Conservation (phyloP, 2,888 invertebrate species). For the Charanyca ferruginea region DNA sequence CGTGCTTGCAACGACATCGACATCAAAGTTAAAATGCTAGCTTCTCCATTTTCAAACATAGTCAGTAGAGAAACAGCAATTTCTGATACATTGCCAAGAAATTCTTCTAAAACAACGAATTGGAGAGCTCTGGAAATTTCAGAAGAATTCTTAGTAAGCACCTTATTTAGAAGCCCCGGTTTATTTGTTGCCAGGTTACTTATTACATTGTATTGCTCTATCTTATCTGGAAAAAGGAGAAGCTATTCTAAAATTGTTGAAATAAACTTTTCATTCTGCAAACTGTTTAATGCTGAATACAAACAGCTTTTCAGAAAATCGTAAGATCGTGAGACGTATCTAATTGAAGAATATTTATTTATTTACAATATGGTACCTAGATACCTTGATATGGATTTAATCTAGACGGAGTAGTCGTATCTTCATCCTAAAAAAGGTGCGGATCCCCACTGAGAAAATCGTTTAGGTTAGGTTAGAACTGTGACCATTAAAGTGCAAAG, state of each 20-base stretch:
- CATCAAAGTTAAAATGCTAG: conserved; percentile 59
- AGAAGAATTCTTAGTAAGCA: conserved; percentile 53
- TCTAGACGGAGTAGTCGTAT: too few species aligned
- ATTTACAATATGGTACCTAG: too few species aligned
- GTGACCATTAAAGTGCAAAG: too few species aligned
- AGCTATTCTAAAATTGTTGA: conserved; percentile 1
- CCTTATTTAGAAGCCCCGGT: conserved; percentile 47
- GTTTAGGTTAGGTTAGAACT: too few species aligned
- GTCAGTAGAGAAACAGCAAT: conserved; percentile 25
- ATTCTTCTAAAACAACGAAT: conserved; percentile 58
- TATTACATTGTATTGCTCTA: conserved; percentile 38
- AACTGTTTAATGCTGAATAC: neutral
- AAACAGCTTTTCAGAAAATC: neutral
- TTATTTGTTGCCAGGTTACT: conserved; percentile 46
- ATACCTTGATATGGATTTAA: too few species aligned
- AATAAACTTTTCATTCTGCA: conserved; percentile 8
- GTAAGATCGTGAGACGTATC: neutral
- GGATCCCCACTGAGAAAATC: too few species aligned
- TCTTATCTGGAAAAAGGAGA: conserved; percentile 36
- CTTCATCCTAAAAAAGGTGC: too few species aligned
- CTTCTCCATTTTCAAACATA: conserved; percentile 52
- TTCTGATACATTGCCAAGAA: conserved; percentile 60
- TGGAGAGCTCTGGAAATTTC: conserved; percentile 44
- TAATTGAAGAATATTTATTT: neutral
- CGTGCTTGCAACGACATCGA: conserved; percentile 55